phyloP scores from a whole-genome alignment of 2,888 invertebrate genomes.

The Cylloceria caligata region DNA sequence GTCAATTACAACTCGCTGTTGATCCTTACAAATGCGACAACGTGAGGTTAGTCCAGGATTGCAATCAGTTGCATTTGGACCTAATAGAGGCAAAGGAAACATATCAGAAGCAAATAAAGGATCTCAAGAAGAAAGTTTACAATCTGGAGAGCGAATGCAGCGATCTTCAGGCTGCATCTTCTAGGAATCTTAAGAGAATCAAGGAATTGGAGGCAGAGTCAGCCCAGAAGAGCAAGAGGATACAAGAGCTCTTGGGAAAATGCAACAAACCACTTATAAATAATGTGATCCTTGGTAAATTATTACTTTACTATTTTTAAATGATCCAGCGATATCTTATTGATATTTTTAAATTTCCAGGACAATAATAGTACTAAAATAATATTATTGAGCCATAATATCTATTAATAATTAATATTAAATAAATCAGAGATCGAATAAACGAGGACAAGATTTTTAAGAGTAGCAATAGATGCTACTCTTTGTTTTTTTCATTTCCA shows the following conservation, averaged over 20 bases:
- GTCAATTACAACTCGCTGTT: slow-evolving; percentile 89
- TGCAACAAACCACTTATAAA: slow-evolving; percentile 82
- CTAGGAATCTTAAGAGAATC: slow-evolving; percentile 86
- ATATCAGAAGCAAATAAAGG: slow-evolving; percentile 86
- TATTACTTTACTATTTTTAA: slow-evolving; percentile 13
- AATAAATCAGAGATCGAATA: background rate
- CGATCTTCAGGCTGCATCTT: slow-evolving; percentile 87
- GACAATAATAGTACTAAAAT: no score
- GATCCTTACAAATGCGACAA: slow-evolving; percentile 94
- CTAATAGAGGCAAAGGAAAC: slow-evolving; percentile 89
- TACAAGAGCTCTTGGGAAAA: slow-evolving; percentile 85
- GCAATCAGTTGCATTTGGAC: slow-evolving; percentile 90
- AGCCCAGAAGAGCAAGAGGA: slow-evolving; percentile 86
- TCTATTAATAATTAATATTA: no score
- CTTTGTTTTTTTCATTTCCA: no score
- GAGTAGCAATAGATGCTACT: no score
- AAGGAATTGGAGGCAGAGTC: slow-evolving; percentile 88
- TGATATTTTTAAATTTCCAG: background rate
- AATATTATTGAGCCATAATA: no score
- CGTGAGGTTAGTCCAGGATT: slow-evolving; percentile 90
- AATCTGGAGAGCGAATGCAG: slow-evolving; percentile 87
- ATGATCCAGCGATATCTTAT: background rate
- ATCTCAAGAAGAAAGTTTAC: slow-evolving; percentile 85
- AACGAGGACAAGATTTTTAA: no score
- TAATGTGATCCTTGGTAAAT: slow-evolving; percentile 78